Evolutionary conservation across 2,888 invertebrate genomes (phyloP).

Genomic region (Linnaemya tessellans): DNA sequence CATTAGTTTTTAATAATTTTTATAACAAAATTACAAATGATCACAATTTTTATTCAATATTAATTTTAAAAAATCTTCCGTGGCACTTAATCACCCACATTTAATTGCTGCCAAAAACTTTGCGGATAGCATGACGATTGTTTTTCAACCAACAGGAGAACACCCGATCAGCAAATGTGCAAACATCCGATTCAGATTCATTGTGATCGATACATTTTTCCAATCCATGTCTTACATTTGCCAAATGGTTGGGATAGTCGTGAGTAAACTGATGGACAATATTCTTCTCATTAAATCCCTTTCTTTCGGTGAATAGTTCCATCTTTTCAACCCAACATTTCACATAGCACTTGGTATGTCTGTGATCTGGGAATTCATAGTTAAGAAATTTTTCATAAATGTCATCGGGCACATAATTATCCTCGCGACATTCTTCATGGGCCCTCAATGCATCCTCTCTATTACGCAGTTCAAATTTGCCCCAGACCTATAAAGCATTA

Average conservation of each 20-base stretch:
- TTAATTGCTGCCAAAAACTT: constrained; percentile 72
- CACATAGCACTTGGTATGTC: constrained; percentile 80
- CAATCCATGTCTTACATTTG: constrained; percentile 78
- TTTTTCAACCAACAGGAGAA: constrained; percentile 80
- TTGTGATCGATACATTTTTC: constrained; percentile 81
- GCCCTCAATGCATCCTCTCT: constrained; percentile 78
- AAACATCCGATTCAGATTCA: constrained; percentile 78
- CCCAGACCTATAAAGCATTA: constrained; percentile 67
- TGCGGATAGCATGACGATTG: constrained; percentile 79
- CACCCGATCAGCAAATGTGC: constrained; percentile 81
- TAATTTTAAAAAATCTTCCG: not conserved
- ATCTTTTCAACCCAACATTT: constrained; percentile 82
- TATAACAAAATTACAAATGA: constrained; percentile 56
- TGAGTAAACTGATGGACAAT: constrained; percentile 79
- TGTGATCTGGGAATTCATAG: constrained; percentile 80
- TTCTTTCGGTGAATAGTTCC: constrained; percentile 78
- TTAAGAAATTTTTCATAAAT: constrained; percentile 79
- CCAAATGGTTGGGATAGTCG: constrained; percentile 74
- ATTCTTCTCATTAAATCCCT: constrained; percentile 78
- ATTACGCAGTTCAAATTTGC: constrained; percentile 78
- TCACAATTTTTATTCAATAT: constrained; percentile 15
- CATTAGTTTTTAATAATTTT: constrained; percentile 37
- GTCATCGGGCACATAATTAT: constrained; percentile 78
- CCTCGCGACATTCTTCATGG: constrained; percentile 79
- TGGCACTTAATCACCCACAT: not conserved